phyloP scores from a whole-genome alignment of 2,888 invertebrate species.

The Desoria tigrina region DNA sequence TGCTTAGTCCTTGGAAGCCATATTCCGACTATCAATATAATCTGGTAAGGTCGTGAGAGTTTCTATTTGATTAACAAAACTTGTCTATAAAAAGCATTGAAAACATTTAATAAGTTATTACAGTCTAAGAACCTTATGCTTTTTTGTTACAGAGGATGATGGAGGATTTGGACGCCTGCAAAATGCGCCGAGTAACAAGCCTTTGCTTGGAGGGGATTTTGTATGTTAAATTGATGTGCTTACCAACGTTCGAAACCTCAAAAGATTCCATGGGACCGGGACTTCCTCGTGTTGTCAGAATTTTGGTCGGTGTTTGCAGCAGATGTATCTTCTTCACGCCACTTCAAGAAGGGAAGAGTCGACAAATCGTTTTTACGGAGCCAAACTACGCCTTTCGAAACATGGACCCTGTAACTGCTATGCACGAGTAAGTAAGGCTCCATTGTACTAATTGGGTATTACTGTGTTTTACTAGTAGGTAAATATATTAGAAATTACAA shows the following conservation, averaged over 20 bases:
- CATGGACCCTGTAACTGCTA: slow-evolving; percentile 13
- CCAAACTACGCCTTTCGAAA: neutral
- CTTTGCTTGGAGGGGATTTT: neutral
- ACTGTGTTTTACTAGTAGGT: too few relatives aligned
- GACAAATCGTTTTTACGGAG: neutral
- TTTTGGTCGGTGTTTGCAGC: slow-evolving; percentile 6
- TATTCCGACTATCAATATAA: neutral
- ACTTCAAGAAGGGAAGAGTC: neutral
- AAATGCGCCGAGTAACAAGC: neutral
- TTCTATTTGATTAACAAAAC: neutral
- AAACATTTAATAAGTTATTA: too few relatives aligned
- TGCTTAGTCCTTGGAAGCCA: neutral
- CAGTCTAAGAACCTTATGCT: too few relatives aligned
- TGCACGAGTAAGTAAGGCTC: slow-evolving; percentile 9
- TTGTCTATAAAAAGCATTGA: too few relatives aligned
- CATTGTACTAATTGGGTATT: too few relatives aligned
- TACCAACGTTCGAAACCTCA: neutral
- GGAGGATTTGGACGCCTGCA: slow-evolving; percentile 6
- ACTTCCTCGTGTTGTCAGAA: neutral
- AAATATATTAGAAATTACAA: neutral
- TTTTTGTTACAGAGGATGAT: slow-evolving; percentile 10
- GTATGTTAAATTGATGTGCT: slow-evolving; percentile 9
- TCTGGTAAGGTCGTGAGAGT: neutral
- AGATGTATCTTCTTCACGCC: neutral
- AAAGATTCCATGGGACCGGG: too few relatives aligned